phyloP scores from a whole-genome alignment of 2,113 vertebrate genomes.

The Entomyzon cyanotis region DNA sequence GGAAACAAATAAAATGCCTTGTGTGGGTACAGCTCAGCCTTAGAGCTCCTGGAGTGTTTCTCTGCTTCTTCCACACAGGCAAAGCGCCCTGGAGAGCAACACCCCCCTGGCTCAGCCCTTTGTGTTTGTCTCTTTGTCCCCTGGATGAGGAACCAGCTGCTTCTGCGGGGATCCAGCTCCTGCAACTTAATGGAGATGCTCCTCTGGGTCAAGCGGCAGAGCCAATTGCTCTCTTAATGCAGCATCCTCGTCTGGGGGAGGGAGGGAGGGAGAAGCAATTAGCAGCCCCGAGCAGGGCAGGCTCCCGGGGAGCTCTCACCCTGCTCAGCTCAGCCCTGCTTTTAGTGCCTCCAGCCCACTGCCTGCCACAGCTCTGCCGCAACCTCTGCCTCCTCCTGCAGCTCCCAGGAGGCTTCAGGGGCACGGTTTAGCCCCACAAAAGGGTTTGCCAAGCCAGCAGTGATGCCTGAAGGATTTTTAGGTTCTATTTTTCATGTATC shows the following conservation, averaged over 20 bases:
- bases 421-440: neutral
- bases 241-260: neutral
- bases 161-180: neutral
- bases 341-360: neutral
- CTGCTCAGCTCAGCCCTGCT: neutral
- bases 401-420: neutral
- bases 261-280: neutral
- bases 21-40: neutral
- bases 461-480: too few relatives aligned
- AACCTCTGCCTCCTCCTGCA: neutral
- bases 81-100: neutral
- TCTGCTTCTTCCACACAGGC: neutral
- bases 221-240: neutral
- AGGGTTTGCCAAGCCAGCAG: neutral
- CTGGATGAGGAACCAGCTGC: neutral
- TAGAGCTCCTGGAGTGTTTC: neutral
- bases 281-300: neutral
- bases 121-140: neutral
- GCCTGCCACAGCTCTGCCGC: neutral
- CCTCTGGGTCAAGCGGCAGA: slow-evolving; percentile 41
- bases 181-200: slow-evolving; percentile 6
- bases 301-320: neutral
- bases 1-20: neutral
- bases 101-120: neutral
- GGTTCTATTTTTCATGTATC: too few relatives aligned